Conservation (phyloP, 2,888 invertebrate species). For the Slavum lentiscoides region DNA sequence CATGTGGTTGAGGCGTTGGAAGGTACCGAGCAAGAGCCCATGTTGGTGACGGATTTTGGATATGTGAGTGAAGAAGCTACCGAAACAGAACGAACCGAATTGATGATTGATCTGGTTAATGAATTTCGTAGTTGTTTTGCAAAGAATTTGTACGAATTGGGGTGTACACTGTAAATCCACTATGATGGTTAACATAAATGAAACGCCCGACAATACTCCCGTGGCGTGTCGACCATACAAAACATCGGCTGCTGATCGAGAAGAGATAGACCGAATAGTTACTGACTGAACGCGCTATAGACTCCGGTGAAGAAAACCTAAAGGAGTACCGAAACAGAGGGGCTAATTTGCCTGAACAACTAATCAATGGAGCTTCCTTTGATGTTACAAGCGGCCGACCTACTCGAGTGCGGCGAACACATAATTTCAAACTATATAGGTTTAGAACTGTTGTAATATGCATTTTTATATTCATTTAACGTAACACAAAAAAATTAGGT, state of each 20-base stretch:
- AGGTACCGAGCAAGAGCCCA: no score
- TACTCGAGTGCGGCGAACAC: no score
- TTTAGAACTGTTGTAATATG: no score
- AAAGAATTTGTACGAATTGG: background rate
- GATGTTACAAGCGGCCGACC: no score
- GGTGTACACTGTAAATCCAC: background rate
- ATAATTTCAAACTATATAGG: no score
- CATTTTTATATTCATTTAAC: no score
- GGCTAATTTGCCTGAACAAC: no score
- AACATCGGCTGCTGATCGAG: background rate
- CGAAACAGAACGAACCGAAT: background rate
- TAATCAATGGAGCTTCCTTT: no score
- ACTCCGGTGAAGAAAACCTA: constrained; percentile 1
- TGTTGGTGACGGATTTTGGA: background rate
- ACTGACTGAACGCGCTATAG: background rate
- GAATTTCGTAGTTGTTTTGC: constrained; percentile 32
- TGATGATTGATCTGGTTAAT: background rate
- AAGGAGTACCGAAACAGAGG: no score
- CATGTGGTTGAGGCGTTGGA: no score
- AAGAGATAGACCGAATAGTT: background rate
- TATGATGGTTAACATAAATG: constrained; percentile 5
- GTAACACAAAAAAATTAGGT: no score
- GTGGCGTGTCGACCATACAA: background rate
- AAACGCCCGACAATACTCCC: background rate
- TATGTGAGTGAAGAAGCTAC: background rate